Evolutionary conservation across 2,113 vertebrate species (phyloP), one percentile per base, ranked within the genome.

Genomic region (Xenopus laevis): DNA sequence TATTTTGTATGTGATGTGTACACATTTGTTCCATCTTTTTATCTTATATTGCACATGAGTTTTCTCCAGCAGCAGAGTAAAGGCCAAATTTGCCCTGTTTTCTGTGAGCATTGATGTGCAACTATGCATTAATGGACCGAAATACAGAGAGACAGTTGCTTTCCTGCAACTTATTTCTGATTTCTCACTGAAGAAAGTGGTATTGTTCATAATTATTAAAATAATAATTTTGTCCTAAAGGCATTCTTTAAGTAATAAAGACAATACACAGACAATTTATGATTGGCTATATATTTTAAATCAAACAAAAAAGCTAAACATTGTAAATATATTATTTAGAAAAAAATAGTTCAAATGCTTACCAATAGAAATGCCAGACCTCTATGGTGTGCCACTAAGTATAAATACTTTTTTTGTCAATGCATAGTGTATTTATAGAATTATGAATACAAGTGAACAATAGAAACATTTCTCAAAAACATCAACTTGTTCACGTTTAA

Each of bases 401-500:
- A 44, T 44, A 72, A 21, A 73, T 57, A 46, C 33, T 65, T 40
- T 40, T 55, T 65, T 23, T n/a, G 27, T 63, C 55, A 63, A 4
- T 60, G 20, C 11, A 60, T 60, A 60, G 18, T 27, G 21, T 60
- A 60, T 9, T 58, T 23, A 27, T 8, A 60, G n/a, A n/a, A n/a
- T 30, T 55, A 17, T 18, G 23, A 67, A 71, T 18, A 71, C 40
- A 62, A 23, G 7, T 55, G 53, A 45, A 44, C 45, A 73, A 47
- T 65, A 61, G 65, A 5, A 73, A 65, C 6, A 33, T 72, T 65
- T 72, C 17, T 72, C 61, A 73, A 73, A 65, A 73, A 73, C 12
- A 20, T 65, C 13, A 52, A 73, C 61, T 17, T 18, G 23, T 10
- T 72, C 64, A 50, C 47, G 65, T 40, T 17, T 17, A 11, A 44